Evolutionary conservation across 2,113 vertebrate genomes (phyloP), one percentile per base, ranked within the genome.

Genomic region (Limanda limanda): DNA sequence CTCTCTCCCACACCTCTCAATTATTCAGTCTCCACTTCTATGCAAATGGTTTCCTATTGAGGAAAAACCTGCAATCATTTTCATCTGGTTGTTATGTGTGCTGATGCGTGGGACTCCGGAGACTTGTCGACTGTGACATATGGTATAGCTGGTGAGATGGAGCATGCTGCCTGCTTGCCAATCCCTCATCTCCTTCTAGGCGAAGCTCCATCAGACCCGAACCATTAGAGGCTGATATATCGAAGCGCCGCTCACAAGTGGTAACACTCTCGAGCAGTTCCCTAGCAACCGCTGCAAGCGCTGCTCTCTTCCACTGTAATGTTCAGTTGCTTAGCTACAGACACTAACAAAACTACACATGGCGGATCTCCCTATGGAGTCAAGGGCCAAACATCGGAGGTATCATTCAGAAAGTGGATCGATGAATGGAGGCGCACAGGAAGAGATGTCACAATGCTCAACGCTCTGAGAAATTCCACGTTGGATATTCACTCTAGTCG

Each of bases 291-390:
- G 87, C 92, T 89, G 78, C 90, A 88, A 93, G 93, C 90, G 57
- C 83, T 81, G 89, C 78, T 90, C 90, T 84, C 86, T 89, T 87
- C 84, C 87, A 90, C 92, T 92, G 89, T 94, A 92, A 87, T 88
- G 73, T 90, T 92, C 90, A 92, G 94, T 95, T 95, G 94, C 95
- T 94, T 92, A 92, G 95, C 86, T 95, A 95, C 94, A 82, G 88
- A 91, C 84, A 83, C 92, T 87, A 90, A 93, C 89, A 93, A 88
- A 93, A 91, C 89, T 91, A 86, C 86, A 91, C 88, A 83, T 82
- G 79, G 91, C 85, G 87, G 75, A 83, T 90, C 85, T 92, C 85
- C 80, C 79, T 72, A 62, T 54, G 82, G 81, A 86, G 85, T 90
- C 80, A 67, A 85, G 70, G 85, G 86, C 75, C 83, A 83, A 88